Evolutionary conservation across 2,888 invertebrate genomes (phyloP).

Genomic region (Gortyna flavago): DNA sequence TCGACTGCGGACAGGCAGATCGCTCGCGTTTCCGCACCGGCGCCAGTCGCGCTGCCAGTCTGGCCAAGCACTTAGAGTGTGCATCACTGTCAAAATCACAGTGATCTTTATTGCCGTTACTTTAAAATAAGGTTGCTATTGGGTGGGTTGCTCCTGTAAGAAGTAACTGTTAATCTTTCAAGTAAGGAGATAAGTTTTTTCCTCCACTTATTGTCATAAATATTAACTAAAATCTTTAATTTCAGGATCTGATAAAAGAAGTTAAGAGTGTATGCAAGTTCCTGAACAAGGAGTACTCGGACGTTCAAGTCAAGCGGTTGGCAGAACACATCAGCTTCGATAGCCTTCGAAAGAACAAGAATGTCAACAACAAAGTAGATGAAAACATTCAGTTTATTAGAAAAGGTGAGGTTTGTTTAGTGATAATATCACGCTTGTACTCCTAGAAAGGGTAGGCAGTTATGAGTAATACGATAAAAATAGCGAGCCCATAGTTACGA

Average conservation of each 20-base stretch:
- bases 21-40: no score
- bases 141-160: no score
- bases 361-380: constrained; percentile 87
- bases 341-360: constrained; percentile 89
- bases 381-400: constrained; percentile 82
- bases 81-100: no score
- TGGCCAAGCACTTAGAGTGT: no score
- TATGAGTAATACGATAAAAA: no score
- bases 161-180: background rate
- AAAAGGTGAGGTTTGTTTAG: constrained; percentile 77
- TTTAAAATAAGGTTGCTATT: no score
- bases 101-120: no score
- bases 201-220: background rate
- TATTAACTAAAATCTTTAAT: constrained; percentile 11
- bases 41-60: no score
- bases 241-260: constrained; percentile 87
- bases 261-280: constrained; percentile 88
- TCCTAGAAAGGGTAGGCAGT: no score
- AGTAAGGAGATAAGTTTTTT: background rate
- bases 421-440: background rate
- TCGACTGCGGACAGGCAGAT: no score
- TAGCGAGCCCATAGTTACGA: no score
- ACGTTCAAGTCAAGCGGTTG: constrained; percentile 83
- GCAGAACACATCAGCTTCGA: constrained; percentile 90
- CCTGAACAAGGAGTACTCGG: constrained; percentile 82